These are phyloP conservation scores for Eunapius fragilis DNA, from an alignment of 37 sponge, comb jelly and placozoan genomes.

Conservation along the genomic window DNA sequence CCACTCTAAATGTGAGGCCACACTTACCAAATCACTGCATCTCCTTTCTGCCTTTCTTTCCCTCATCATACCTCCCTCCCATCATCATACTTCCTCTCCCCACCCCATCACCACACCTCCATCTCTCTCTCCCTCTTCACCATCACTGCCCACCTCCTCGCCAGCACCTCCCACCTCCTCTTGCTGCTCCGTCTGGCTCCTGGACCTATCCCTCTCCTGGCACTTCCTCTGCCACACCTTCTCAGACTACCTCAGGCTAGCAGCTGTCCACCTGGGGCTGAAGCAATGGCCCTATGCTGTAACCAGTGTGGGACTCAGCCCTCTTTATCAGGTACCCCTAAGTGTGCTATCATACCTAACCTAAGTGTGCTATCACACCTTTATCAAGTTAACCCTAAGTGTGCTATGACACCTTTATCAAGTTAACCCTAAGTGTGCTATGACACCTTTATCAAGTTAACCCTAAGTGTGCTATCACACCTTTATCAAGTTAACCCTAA, in stretches of 20 bases:
- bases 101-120: not conserved
- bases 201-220: constrained; percentile 50
- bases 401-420: too few relatives aligned
- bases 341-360: not conserved
- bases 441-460: too few relatives aligned
- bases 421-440: too few relatives aligned
- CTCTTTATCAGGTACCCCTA: constrained; percentile 27
- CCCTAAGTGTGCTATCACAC: too few relatives aligned
- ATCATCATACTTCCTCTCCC: not conserved
- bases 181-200: constrained; percentile 30
- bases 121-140: not conserved
- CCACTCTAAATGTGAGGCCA: too few relatives aligned
- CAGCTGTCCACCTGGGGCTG: constrained; percentile 61
- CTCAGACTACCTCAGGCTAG: constrained; percentile 61
- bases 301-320: constrained; percentile 32
- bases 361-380: not conserved
- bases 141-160: not conserved
- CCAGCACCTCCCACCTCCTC: not conserved
- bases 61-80: too few relatives aligned
- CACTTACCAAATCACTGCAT: not conserved
- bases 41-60: not conserved
- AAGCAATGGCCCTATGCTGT: constrained; percentile 60
- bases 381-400: not conserved
- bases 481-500: too few relatives aligned
- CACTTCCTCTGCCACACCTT: constrained; percentile 50